Conservation (phyloP, 2,888 invertebrate species). For the Phanerotoma sp. region DNA sequence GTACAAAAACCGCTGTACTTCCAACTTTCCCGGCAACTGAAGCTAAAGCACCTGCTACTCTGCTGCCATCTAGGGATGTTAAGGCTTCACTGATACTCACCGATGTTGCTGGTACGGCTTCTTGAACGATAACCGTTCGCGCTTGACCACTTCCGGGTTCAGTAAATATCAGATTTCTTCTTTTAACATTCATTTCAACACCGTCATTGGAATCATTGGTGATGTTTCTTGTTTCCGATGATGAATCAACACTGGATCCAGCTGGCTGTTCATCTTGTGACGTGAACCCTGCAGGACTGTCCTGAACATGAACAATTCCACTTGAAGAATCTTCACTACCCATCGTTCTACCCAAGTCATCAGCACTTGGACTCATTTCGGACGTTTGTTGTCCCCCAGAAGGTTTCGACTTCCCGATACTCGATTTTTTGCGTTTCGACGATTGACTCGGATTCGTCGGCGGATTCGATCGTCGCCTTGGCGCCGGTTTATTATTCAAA, state of each 20-base stretch:
- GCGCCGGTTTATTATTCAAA: conserved; percentile 77
- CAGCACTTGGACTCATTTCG: conserved; percentile 66
- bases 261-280: conserved; percentile 47
- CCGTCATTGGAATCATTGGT: conserved; percentile 53
- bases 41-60: too few species aligned
- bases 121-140: conserved; percentile 53
- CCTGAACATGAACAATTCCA: conserved; percentile 59
- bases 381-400: conserved; percentile 53
- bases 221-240: conserved; percentile 45
- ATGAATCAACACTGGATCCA: conserved; percentile 39
- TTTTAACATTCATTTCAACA: conserved; percentile 45
- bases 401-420: conserved; percentile 64
- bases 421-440: conserved; percentile 70
- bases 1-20: conserved; percentile 68
- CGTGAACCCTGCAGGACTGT: conserved; percentile 55
- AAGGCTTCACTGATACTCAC: conserved; percentile 65
- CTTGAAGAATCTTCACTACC: conserved; percentile 78
- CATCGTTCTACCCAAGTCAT: conserved; percentile 70
- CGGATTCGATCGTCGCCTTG: conserved; percentile 72
- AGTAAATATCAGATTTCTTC: conserved; percentile 51
- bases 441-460: conserved; percentile 72
- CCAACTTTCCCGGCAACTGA: conserved; percentile 65
- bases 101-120: conserved; percentile 46
- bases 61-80: conserved; percentile 41
- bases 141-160: conserved; percentile 49